Base-by-base conservation (phyloP, 2,888 invertebrate species). In the Noctua pronuba region DNA sequence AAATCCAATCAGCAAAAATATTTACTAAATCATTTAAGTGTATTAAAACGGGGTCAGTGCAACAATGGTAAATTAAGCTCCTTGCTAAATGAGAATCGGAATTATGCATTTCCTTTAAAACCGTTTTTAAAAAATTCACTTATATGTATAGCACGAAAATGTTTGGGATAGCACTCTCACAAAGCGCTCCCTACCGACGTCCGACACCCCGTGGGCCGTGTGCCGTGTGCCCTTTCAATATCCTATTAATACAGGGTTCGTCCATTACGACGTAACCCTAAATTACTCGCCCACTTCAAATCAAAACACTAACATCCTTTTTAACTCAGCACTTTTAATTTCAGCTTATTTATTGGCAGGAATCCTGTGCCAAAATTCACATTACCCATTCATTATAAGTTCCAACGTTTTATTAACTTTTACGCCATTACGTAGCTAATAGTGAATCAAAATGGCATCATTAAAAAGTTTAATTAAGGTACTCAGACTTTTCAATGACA, bases 391-490 rank as follows among this genome's bases (percentile, higher is more conserved):
- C 0, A 79, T 75, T 82, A 72, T 60, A 75, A 77, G 55, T 81
- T 75, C 38, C 69, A 83, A 64, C 72, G 38, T 72, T 77, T 73
- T 83, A 79, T 62, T 75, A 83, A 83, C 83, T 81, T 80, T 69
- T 71, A 73, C 58, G 73, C 84, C 60, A 69, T 84, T 71, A 75
- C 64, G 64, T 58, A n/a, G 77, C 55, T 78, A 75, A 71, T 71
- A 82, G 62, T 67, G 49, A 78, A 82, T 78, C 35, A 75, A 81
- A 84, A 84, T 81, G 66, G 52, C 73, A 71, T 67, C 75, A 84
- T 84, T 82, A 84, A 75, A 77, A 78, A 73, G 70, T 76, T 84
- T 76, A 82, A 84, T 84, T 67, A 84, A 79, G 46, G 65, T 74
- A 72, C 75, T 73, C 64, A 49, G 73, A 79, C 60, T 82, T 73